Conservation (phyloP, 2,888 invertebrate species). For the Watsonalla cultraria region DNA sequence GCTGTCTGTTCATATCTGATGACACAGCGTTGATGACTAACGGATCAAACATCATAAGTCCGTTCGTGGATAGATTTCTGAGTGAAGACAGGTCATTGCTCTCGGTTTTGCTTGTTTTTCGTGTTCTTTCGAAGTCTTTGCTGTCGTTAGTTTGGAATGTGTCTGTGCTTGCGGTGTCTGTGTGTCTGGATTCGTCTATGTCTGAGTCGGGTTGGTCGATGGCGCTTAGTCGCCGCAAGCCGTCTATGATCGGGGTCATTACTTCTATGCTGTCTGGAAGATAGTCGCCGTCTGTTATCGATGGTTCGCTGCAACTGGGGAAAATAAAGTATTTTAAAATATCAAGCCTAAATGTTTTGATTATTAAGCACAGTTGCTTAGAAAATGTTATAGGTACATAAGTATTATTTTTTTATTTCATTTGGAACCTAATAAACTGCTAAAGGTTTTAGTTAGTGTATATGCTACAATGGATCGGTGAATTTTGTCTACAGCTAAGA, state of each 20-base stretch:
- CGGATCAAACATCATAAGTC: constrained; percentile 73
- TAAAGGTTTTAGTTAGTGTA: no score
- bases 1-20: constrained; percentile 47
- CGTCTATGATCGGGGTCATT: constrained; percentile 70
- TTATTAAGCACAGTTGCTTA: neutral
- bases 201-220: constrained; percentile 36
- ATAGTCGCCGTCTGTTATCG: constrained; percentile 65
- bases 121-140: constrained; percentile 32
- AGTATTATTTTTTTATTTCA: no score
- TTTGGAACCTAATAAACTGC: no score
- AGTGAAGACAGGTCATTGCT: constrained; percentile 55
- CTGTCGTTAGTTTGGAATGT: constrained; percentile 56
- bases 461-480: no score
- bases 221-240: constrained; percentile 53
- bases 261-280: constrained; percentile 72
- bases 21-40: constrained; percentile 62
- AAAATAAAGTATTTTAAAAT: no score
- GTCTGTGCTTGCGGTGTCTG: constrained; percentile 47
- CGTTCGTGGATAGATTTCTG: constrained; percentile 68
- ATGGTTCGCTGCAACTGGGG: constrained; percentile 59
- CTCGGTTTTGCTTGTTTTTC: constrained; percentile 61
- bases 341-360: neutral
- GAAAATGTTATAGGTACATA: no score
- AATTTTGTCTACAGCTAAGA: no score
- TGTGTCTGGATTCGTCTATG: constrained; percentile 18